Evolutionary conservation across 2,797 vertebrate species (phyloP), one percentile per base, ranked within the genome.

Genomic region (Pangasius sanitwongsei): DNA sequence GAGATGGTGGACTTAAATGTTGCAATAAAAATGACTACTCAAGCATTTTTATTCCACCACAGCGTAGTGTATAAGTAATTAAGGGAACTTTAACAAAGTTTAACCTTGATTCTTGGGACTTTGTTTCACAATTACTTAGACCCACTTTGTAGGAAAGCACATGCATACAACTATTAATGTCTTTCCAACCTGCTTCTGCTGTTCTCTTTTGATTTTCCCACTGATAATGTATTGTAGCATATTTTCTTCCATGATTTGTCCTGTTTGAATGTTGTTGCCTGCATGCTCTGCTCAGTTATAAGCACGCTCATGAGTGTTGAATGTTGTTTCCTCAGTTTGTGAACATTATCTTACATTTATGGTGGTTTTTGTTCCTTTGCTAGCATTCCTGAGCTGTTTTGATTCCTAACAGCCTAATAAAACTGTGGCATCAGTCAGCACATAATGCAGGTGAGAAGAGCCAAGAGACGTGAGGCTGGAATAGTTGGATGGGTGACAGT

Each of bases 301-400:
- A 41, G 41, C 11, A 6, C 23, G 15, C 23, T 65, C 13, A 37
- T 77, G 44, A 53, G 34, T 87, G 83, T 50, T 67, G 28, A 28
- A 65, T 37, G 31, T n/a, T 57, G 63, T 31, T 37, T 41, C 18
- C 18, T n/a, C 7, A 55, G n/a, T 82, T 82, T 74, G 11, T 72
- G 63, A 82, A 72, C 75, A 85, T 80, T 85, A 85, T 85, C 61
- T 57, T 78, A 59, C 83, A 31, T 86, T 83, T 86, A 28, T 63
- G 16, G 69, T 44, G 48, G 41, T 48, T 75, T 83, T 63, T 31
- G 25, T 50, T 63, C 44, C 6, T 75, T 23, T 75, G 69, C 59
- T 87, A 74, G 78, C 86, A 87, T 89, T 89, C 85, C 85, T 83
- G 70, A 87, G 55, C 65, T 83, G 67, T 86, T 34, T 89, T 81